These are phyloP conservation scores for Steromphala cineraria DNA, from an alignment of 2,888 invertebrate genomes.

Conservation along the genomic window DNA sequence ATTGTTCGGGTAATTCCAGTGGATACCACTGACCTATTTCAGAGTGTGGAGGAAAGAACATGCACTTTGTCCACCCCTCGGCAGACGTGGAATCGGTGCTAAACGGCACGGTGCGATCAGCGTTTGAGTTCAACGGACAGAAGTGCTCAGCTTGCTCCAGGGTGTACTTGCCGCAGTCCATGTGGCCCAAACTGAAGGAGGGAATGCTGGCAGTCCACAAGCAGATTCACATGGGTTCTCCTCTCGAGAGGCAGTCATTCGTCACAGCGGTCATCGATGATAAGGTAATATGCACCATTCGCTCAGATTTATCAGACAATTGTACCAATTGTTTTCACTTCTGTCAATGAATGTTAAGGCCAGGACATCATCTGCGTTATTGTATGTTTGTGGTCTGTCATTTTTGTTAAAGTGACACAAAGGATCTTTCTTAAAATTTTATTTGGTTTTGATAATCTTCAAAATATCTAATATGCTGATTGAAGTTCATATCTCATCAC, in stretches of 20 bases:
- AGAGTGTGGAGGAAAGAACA: slow-evolving; percentile 99
- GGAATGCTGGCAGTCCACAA: slow-evolving; percentile 82
- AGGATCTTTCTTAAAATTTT: no score
- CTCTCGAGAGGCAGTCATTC: slow-evolving; percentile 84
- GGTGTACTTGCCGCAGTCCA: slow-evolving; percentile 93
- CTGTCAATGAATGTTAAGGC: no score
- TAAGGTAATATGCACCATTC: slow-evolving; percentile 77
- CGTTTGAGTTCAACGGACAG: slow-evolving; percentile 96
- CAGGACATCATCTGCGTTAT: no score
- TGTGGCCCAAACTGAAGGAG: slow-evolving; percentile 84
- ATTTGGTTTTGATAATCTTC: no score
- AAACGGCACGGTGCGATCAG: slow-evolving; percentile 88
- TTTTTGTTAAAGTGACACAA: no score
- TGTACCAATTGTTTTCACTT: no score
- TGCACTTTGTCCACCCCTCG: slow-evolving; percentile 95
- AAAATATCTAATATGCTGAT: no score
- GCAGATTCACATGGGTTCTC: slow-evolving; percentile 89
- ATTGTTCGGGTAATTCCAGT: no score
- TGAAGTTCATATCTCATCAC: no score
- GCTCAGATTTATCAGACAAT: no score
- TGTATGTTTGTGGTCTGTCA: no score
- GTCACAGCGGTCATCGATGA: slow-evolving; percentile 98
- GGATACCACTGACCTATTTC: slow-evolving; percentile 76
- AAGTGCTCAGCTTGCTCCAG: slow-evolving; percentile 99
- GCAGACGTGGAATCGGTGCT: slow-evolving; percentile 91